A percentile compares a stretch with the other conserved stretches of the same genome.
These are phyloP conservation scores for Pachyuromys duprasi DNA, from an alignment of 2,797 vertebrate species.

Conservation along the genomic window DNA sequence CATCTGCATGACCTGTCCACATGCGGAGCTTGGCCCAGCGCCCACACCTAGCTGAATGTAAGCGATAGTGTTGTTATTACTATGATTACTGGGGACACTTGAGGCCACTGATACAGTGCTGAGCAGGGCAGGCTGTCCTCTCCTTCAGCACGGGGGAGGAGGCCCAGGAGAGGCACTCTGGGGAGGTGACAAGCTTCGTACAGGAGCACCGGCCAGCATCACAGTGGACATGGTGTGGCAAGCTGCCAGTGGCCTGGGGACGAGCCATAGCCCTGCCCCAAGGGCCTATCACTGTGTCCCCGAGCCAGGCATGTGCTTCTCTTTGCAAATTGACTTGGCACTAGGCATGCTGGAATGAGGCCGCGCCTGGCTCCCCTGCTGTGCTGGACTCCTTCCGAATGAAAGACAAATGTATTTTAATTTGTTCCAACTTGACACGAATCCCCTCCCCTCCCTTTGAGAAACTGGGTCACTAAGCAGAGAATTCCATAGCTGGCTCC, in stretches of 20 bases:
- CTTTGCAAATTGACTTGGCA: not conserved
- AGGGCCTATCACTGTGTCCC: accelerated
- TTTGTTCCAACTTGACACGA: slow-evolving; percentile 43
- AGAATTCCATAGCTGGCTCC: not conserved
- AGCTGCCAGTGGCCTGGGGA: not conserved
- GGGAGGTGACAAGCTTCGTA: not conserved
- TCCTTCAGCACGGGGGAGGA: accelerated
- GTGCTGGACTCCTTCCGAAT: not conserved
- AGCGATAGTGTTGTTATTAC: not conserved
- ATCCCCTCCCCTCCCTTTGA: not conserved
- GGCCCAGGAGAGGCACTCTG: not conserved
- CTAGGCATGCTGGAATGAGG: accelerated
- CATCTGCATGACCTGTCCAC: not conserved
- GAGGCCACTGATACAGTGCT: not conserved
- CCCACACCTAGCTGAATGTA: accelerated
- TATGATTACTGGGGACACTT: not conserved
- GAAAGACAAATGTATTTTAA: slow-evolving; percentile 60
- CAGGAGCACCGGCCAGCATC: accelerated
- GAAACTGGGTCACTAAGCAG: slow-evolving; percentile 53
- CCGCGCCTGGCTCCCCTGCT: not conserved
- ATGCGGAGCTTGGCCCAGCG: accelerated
- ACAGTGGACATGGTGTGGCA: accelerated
- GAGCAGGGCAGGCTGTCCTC: accelerated
- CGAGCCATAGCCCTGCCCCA: accelerated
- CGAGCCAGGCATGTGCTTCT: accelerated